Evolutionary conservation across 30 jellyfish, hydroid and myxozoan species (phyloP), one percentile per base, ranked within the genome.

Genomic region (Turritopsis dohrnii): DNA sequence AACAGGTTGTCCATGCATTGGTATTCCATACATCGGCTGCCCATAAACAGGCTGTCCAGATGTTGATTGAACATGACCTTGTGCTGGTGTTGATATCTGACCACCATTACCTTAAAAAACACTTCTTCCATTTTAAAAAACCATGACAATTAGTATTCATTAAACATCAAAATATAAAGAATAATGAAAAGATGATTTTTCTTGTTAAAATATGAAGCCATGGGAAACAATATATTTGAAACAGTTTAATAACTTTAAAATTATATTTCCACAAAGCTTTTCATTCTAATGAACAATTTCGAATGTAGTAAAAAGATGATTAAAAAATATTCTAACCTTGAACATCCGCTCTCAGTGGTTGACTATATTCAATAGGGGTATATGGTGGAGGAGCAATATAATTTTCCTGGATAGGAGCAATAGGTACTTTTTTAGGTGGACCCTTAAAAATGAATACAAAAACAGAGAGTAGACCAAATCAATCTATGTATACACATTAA

Each of bases 1-100:
- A 74, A 22, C 80, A 1, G 97, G 97, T 52, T 81, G 90, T 25
- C 82, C 90, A 80, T 84, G 76, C 60, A 52, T 65, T 22, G 87
- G 94, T 29, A 83, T 94, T 18, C 83, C 89, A 83, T 85, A 86
- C 28, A 81, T 85, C 16, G 96, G 90, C 52, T 84, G 94, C 26
- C 76, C 76, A 24, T 72, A 71, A 41, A 28, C 83, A 1, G 91
- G 88, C 54, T 76, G 85, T 28, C 81, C 87, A 22, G 17, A 52
- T 1, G 21, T 8, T 28, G 81, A 29, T n/a, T 60, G 93, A 28
- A 71, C 87, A 7, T 82, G 87, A 21, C 27, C 72, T 65, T 65
- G 95, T 3, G 9, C 5, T 13, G 5, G 60, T 41, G 60, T 5
- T 13, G 5, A 13, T 69, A 22, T 16, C 31, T 16, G 28, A 69